Base-by-base conservation (phyloP, 2,113 vertebrate species). In the Orthochromis indermauri region DNA sequence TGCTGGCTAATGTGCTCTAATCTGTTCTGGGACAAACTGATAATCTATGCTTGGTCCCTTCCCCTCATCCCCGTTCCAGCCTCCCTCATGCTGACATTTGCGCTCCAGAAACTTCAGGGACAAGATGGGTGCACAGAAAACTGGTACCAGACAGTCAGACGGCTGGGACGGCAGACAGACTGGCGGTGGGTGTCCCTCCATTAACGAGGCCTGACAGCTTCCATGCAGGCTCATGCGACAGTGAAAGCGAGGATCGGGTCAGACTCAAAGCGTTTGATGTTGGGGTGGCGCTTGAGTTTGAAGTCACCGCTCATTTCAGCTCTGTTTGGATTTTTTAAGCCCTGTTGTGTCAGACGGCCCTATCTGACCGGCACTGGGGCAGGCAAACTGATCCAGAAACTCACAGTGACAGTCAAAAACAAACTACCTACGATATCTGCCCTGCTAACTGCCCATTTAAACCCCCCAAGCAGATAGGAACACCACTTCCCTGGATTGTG, bases 151-250 rank as follows among this genome's bases (percentile, higher is more conserved):
- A 79, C 91, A 86, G 90, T 81, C 80, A 53, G 89, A 81, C 87
- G 61, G 87, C 73, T 85, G 87, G 89, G 87, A 66, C 79, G 81
- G 90, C 90, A 95, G 94, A 94, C 91, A 93, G 91, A 86, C 92
- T 85, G 92, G 92, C 92, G 78, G 88, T 95, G 90, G 88, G 88
- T 81, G 84, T 92, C 88, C 92, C 90, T 91, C 78, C 13, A 42
- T 82, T 95, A 95, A 95, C 86, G 51, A 93, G 92, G 92, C 88
- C 92, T 93, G 94, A 93, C 94, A 95, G 92, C 85, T 91, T 93
- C 91, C 89, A 90, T 92, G 92, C 86, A 73, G 87, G 78, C 91
- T 92, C 91, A 91, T 90, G 92, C 82, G 9, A 87, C 92, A 88
- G 88, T 83, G 90, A 92, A 87, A 86, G 85, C 88, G 84, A 90